Base-by-base conservation (phyloP, 2,888 invertebrate genomes). In the Megalurothrips usitatus region DNA sequence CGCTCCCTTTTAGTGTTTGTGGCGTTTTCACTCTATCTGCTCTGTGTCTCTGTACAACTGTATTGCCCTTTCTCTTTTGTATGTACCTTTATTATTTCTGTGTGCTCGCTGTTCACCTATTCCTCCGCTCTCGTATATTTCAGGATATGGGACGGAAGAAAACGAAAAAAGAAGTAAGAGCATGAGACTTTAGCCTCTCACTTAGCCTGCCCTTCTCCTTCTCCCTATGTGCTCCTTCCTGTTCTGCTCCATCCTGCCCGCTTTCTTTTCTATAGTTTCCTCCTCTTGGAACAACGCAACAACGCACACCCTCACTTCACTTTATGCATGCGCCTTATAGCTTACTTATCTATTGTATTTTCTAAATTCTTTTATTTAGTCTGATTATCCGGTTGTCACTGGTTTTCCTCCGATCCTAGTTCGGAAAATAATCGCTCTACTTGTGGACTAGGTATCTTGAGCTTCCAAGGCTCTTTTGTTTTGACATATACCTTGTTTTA, bases 151-250 rank as follows among this genome's bases (percentile, higher is more conserved):
- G 95, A 94, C 94, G 95, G 93, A 94, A 94, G 95, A 96, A 95
- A 95, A 95, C 95, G 94, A 95, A 95, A 94, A 96, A 96, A 95
- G 95, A 96, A 95, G 96, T 96, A 96, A 96, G 96, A 78, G 81
- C 83, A 82, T 83, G 82, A 81, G 47, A 81, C 82, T 81, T 63
- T 82, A 49, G 81, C 80, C 81, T 82, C 82, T 83, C 79, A 80
- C 52, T 81, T 83, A 82, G 82, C 82, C 80, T 82, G 82, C 82
- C 58, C n/a, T 14, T 58, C 58, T 58, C 58, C 17, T n/a, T 52
- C 52, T 52, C 6, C n/a, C 58, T 58, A 17, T 17, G n/a, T 58
- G 58, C n/a, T 58, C 34, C 34, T 43, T 43, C 34, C 34, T 43
- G 34, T 43, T 43, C 34, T 43, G 34, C 34, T 43, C 34, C 34